Conservation (phyloP, 2,888 invertebrate species). For the Phragmatobia fuliginosa region DNA sequence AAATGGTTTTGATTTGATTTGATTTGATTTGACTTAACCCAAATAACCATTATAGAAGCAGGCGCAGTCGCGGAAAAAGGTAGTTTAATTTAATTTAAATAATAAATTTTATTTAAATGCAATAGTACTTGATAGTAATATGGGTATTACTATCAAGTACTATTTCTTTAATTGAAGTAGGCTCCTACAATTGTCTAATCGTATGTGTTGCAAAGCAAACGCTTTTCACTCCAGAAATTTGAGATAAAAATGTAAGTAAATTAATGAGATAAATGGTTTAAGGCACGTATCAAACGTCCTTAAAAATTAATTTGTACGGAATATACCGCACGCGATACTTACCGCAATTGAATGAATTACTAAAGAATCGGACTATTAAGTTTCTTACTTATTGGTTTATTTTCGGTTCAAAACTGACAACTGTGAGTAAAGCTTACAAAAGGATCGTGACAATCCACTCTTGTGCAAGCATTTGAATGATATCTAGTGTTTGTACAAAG, state of each 20-base stretch:
- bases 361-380: neutral
- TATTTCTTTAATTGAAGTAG: no score
- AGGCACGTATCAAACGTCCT: no score
- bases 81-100: no score
- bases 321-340: neutral
- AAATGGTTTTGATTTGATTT: no score
- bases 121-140: no score
- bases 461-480: slow-evolving; percentile 60
- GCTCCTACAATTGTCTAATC: no score
- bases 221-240: neutral
- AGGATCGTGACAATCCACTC: slow-evolving; percentile 50
- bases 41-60: no score
- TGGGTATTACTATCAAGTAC: no score
- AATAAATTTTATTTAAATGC: no score
- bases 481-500: slow-evolving; percentile 27
- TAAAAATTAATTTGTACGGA: neutral
- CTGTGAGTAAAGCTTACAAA: slow-evolving; percentile 23
- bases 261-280: neutral
- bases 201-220: neutral
- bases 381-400: neutral
- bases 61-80: no score
- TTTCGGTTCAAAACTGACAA: slow-evolving; percentile 7
- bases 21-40: no score
- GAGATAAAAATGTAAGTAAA: neutral
- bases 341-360: neutral